Percentiles rank a stretch among this genome's conserved stretches.
Conservation (phyloP, 2,113 vertebrate species). For the Zosterops hypoxanthus region DNA sequence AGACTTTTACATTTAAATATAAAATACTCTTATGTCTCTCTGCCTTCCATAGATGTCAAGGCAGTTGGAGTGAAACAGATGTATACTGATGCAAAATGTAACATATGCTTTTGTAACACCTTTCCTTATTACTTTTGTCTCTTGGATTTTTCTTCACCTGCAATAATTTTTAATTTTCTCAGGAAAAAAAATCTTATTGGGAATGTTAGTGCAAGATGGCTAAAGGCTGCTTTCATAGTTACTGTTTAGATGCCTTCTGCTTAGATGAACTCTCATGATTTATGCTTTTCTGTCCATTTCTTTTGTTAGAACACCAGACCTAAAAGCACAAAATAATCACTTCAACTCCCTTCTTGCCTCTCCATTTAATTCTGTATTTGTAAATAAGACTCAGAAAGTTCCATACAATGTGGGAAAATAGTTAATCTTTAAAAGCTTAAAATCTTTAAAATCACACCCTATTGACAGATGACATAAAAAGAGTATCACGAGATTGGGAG, state of each 20-base stretch:
- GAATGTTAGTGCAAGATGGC: neutral
- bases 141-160: neutral
- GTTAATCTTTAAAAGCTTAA: neutral
- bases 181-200: neutral
- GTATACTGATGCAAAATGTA: neutral
- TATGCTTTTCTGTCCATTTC: neutral
- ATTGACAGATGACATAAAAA: neutral
- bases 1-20: neutral
- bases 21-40: accelerated
- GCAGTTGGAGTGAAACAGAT: neutral
- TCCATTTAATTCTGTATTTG: neutral
- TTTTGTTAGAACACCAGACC: neutral
- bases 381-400: neutral
- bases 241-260: neutral
- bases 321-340: neutral
- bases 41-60: neutral
- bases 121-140: neutral
- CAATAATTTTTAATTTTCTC: neutral
- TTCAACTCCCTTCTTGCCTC: neutral
- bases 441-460: neutral
- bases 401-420: neutral
- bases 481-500: neutral
- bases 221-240: neutral
- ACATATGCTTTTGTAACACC: neutral
- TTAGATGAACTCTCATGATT: neutral